Evolutionary conservation across 2,888 invertebrate genomes (phyloP).

Genomic region (Agrochola lota): DNA sequence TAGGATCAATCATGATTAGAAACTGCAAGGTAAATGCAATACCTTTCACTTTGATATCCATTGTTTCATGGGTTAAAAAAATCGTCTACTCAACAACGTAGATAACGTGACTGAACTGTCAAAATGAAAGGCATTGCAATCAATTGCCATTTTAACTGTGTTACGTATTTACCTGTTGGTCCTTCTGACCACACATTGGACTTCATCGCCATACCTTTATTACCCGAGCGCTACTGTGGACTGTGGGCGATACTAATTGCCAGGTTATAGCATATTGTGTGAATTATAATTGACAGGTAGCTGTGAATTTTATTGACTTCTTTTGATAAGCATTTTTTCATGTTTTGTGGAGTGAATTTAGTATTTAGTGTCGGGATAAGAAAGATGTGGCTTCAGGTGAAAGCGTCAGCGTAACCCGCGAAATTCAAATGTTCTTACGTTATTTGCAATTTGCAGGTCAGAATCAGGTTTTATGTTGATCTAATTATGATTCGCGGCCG

Average conservation of each 20-base stretch:
- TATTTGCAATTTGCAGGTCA: no score
- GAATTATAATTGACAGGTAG: constrained; percentile 45
- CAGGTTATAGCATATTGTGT: constrained; percentile 47
- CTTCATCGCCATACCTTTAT: constrained; percentile 25
- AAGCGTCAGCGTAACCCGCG: no score
- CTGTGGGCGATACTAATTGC: constrained; percentile 64
- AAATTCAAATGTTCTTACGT: no score
- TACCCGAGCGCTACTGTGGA: constrained; percentile 50
- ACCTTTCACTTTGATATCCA: no score
- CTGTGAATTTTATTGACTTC: constrained; percentile 57
- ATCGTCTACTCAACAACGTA: background rate
- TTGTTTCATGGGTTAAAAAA: background rate
- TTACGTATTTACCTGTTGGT: background rate
- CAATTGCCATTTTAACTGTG: no score
- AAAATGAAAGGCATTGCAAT: no score
- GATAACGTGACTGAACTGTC: no score
- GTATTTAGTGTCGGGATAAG: background rate
- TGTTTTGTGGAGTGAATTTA: constrained; percentile 28
- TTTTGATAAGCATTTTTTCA: constrained; percentile 36
- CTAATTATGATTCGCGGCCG: no score
- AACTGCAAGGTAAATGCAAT: no score
- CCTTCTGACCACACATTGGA: constrained; percentile 16
- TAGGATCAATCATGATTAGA: no score
- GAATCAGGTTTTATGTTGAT: no score
- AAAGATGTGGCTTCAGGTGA: background rate